Evolutionary conservation across 1,140 invertebrate species (phyloP), one percentile per base, ranked within the genome.

Genomic region (Leguminivora glycinivorella): DNA sequence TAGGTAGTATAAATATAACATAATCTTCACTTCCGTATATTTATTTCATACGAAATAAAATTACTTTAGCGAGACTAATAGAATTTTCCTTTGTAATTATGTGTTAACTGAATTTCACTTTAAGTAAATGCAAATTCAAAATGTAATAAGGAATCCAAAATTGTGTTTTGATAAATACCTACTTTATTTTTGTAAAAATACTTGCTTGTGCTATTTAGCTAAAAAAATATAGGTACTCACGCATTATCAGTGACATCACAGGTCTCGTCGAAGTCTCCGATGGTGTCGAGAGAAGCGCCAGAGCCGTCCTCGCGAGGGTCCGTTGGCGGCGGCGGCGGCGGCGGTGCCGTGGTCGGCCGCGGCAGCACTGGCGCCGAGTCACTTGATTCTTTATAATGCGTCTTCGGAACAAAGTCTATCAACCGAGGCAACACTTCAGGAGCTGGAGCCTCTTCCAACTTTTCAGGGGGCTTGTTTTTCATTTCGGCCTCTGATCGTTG

Each of bases 371-470:
- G n/a, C 19, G 25, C 56, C 75, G 71, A 63, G 71, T 92, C 82
- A 67, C 78, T 77, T 71, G 81, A 80, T 79, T 93, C 83, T 76
- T 88, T 88, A 60, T 79, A 89, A 75, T 92, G 83, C 67, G 91
- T 84, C 81, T 95, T 95, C 9, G 94, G 94, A 9, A 95, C 93
- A 81, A 95, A 93, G 82, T 95, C 94, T 52, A 95, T 95, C 0
- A 95, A 84, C 60, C 95, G 92, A 6, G 95, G 95, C 47, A 95
- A 82, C 29, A 83, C 83, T 80, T 92, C 92, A 1, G 91, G 92
- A 31, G 83, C 72, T 38, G 76, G 34, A 63, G 56, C 77, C 14
- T 88, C 83, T 71, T 90, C 86, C 43, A 80, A 60, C 56, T 88
- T 89, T 9, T 89, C 87, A 67, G 80, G 75, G 6, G 67, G 70